A percentile compares a stretch with the other conserved stretches of the same genome.
Evolutionary conservation across 2,797 vertebrate genomes (phyloP).

Genomic region (Myotis daubentonii): DNA sequence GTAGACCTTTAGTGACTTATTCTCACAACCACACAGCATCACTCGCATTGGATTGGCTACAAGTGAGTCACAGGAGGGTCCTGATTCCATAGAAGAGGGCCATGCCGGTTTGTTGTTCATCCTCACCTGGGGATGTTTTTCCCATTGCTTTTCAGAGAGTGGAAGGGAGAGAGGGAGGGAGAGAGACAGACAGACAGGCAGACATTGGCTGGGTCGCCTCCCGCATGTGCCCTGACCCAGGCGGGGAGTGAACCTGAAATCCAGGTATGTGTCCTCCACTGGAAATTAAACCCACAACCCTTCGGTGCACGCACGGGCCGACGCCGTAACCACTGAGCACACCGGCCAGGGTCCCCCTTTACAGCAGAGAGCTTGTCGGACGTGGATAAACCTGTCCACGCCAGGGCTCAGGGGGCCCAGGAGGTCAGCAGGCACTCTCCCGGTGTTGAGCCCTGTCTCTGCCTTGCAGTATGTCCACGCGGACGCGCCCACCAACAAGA

Average conservation of each 20-base stretch:
- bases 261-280: too few species aligned
- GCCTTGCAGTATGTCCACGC: conserved; percentile 94
- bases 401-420: not conserved
- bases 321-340: too few species aligned
- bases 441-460: conserved; percentile 50
- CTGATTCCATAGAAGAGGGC: not conserved
- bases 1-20: not conserved
- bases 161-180: too few species aligned
- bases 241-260: too few species aligned
- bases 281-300: too few species aligned
- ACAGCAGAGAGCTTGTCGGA: not conserved
- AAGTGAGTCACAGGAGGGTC: not conserved
- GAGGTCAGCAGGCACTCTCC: not conserved
- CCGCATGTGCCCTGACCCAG: too few species aligned
- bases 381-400: not conserved
- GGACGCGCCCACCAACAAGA: conserved; percentile 97
- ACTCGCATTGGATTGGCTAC: not conserved
- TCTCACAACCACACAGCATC: not conserved
- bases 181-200: too few species aligned
- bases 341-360: not conserved
- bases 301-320: too few species aligned
- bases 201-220: too few species aligned
- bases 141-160: too few species aligned
- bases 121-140: too few species aligned
- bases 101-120: too few species aligned